Evolutionary conservation across 1,140 invertebrate species (phyloP).

Genomic region (Brachionus asplanchnoidis): DNA sequence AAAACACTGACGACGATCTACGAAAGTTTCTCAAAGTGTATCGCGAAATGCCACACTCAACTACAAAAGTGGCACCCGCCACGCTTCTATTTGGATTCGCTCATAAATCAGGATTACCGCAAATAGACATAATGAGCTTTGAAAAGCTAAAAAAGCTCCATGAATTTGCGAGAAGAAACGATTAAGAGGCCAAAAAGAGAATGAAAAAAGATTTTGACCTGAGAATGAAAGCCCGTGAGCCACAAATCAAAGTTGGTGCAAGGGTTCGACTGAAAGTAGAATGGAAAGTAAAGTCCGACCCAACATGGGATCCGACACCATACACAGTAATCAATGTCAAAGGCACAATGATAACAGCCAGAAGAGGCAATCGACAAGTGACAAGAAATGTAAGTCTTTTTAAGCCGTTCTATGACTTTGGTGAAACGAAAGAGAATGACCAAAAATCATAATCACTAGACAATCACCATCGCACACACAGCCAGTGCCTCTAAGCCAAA

Average conservation of each 20-base stretch:
- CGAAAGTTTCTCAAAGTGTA: background rate
- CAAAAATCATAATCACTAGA: background rate
- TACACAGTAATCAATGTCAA: background rate
- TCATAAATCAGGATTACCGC: background rate
- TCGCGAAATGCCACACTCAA: background rate
- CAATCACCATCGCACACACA: background rate
- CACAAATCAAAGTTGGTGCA: background rate
- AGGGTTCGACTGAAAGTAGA: background rate
- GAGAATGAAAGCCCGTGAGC: background rate
- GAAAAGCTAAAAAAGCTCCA: background rate
- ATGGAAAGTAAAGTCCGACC: background rate
- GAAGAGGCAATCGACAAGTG: background rate
- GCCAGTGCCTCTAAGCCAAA: background rate
- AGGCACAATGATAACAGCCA: background rate
- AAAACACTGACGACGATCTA: background rate
- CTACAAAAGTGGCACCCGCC: background rate
- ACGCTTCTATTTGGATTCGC: background rate
- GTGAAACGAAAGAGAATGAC: background rate
- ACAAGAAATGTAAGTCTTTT: background rate
- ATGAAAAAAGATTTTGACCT: background rate
- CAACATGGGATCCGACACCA: background rate
- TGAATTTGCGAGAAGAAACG: background rate
- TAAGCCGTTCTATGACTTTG: background rate
- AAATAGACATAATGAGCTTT: background rate
- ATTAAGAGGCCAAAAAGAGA: background rate